A percentile compares a stretch with the other conserved stretches of the same genome.
Evolutionary conservation across 2,888 invertebrate species (phyloP).

Genomic region (Andrena haemorrhoa): DNA sequence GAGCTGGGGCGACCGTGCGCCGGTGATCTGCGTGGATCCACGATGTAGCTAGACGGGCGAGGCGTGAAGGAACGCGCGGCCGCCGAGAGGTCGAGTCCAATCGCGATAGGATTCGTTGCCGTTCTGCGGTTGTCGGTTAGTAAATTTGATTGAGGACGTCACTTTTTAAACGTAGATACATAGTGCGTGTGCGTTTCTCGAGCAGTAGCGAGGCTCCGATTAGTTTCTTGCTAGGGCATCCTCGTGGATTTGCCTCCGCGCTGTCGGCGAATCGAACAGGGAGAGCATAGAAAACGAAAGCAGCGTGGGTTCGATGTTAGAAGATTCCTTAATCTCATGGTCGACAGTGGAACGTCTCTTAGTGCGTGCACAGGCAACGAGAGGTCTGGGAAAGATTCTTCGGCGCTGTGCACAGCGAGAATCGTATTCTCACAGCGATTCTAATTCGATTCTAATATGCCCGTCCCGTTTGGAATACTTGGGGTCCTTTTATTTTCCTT

Average conservation of each 20-base stretch:
- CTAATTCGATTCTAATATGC: too few species aligned
- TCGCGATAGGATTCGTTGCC: constrained; percentile 27
- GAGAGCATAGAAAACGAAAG: background rate
- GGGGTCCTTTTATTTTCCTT: too few species aligned
- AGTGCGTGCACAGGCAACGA: too few species aligned
- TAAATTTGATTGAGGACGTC: constrained; percentile 63
- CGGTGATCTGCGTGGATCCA: constrained; percentile 5
- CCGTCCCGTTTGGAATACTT: too few species aligned
- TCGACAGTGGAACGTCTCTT: constrained; percentile 2
- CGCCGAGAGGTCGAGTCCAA: constrained; percentile 1
- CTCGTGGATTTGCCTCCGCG: constrained; percentile 6
- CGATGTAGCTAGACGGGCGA: constrained; percentile 4
- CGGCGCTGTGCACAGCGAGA: too few species aligned
- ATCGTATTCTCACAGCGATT: too few species aligned
- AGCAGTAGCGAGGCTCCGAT: constrained; percentile 16
- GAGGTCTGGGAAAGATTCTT: too few species aligned
- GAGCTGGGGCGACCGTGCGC: constrained; percentile 3
- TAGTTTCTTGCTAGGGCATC: constrained; percentile 24
- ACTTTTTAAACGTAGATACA: constrained; percentile 10
- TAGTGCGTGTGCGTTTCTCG: constrained; percentile 42
- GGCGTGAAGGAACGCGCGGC: constrained; percentile 4
- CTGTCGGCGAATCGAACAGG: constrained; percentile 1
- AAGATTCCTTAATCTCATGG: constrained; percentile 7
- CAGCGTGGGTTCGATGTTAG: constrained; percentile 13
- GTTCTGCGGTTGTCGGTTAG: constrained; percentile 56